Conservation (phyloP, 2,888 invertebrate genomes). For the Pristionchus fissidentatus region DNA sequence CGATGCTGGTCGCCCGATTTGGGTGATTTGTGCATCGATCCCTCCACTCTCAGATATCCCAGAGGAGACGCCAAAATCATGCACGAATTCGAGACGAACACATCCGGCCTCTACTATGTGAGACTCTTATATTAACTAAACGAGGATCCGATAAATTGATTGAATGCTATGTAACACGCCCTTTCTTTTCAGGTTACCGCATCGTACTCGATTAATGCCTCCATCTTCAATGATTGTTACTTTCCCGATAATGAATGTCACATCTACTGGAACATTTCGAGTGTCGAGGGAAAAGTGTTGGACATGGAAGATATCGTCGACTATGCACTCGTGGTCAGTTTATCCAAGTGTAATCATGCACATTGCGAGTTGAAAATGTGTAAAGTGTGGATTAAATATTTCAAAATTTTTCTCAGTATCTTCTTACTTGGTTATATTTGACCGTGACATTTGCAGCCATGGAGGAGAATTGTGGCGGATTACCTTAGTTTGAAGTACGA, state of each 20-base stretch:
- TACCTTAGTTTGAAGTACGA: neutral
- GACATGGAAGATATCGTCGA: neutral
- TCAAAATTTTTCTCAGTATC: too few species aligned
- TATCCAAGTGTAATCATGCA: neutral
- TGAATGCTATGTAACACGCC: neutral
- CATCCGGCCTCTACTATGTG: neutral
- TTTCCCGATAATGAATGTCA: neutral
- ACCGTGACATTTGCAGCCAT: neutral
- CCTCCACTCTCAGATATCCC: neutral
- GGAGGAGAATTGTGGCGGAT: neutral
- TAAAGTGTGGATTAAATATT: too few species aligned
- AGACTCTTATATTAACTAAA: neutral
- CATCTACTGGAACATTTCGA: neutral
- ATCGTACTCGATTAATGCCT: neutral
- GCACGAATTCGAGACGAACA: neutral
- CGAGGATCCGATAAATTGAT: neutral
- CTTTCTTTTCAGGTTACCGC: neutral
- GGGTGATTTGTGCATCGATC: constrained; percentile 27
- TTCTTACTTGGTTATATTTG: too few species aligned
- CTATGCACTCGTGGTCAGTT: neutral
- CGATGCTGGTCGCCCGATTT: constrained; percentile 46
- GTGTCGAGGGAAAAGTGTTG: neutral
- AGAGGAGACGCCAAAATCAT: neutral
- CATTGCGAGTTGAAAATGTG: neutral
- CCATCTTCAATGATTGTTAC: neutral